Conservation (phyloP, 2,113 vertebrate species). For the Chlorodrepanis virens region DNA sequence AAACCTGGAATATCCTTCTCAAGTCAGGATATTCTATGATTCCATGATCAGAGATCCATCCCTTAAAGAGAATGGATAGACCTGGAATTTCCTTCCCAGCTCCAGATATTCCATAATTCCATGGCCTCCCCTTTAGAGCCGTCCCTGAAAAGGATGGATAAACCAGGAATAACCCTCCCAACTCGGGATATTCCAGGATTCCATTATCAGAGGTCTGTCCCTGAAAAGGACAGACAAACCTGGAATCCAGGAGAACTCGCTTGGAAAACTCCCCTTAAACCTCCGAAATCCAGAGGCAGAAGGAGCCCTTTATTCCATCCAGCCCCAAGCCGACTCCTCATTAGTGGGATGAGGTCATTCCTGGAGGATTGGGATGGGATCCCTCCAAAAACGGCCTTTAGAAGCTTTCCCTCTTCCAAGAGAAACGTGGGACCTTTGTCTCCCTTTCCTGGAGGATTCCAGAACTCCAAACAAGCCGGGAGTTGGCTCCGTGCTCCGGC, state of each 20-base stretch:
- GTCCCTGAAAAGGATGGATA: neutral
- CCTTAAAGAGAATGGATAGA: neutral
- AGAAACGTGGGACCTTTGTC: slow-evolving; percentile 28
- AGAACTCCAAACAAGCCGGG: slow-evolving; percentile 21
- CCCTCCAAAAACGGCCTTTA: neutral
- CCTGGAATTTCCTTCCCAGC: neutral
- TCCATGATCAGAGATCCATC: no score
- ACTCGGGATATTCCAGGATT: accelerated
- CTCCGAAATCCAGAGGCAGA: neutral
- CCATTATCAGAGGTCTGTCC: neutral
- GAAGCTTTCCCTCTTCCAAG: neutral
- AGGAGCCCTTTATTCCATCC: neutral
- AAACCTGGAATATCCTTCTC: neutral
- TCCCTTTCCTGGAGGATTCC: slow-evolving; percentile 49
- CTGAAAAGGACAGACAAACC: neutral
- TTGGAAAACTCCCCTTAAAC: neutral
- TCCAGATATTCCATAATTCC: accelerated
- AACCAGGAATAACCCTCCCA: neutral
- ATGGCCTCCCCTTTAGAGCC: no score
- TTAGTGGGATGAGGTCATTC: slow-evolving; percentile 9
- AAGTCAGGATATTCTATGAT: accelerated
- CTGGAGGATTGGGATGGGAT: neutral
- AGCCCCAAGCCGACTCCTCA: neutral
- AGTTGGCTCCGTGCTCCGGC: slow-evolving; percentile 13
- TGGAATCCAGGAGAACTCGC: neutral